Evolutionary conservation across 2,797 vertebrate species (phyloP).

Genomic region (Vespertilio murinus): DNA sequence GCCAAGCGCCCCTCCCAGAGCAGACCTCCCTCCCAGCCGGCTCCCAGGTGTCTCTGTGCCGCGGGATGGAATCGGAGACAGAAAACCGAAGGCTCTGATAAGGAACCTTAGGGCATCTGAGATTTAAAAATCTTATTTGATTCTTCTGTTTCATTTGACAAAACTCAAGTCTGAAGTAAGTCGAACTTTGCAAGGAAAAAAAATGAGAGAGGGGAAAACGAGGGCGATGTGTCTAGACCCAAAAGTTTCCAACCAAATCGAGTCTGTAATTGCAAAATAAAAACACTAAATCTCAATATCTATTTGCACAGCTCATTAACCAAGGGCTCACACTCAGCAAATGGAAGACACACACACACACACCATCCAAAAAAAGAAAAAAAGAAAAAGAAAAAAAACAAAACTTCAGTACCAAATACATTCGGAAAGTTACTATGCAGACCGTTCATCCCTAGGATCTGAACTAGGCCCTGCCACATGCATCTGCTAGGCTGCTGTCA

Average conservation of each 20-base stretch:
- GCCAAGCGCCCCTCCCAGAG: slow-evolving; percentile 27
- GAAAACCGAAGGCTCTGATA: neutral
- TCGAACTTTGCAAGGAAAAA: slow-evolving; percentile 51
- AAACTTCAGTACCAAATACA: slow-evolving; percentile 63
- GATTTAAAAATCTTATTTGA: slow-evolving; percentile 19
- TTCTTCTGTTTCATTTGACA: slow-evolving; percentile 54
- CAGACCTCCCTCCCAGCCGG: neutral
- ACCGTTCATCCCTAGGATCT: slow-evolving; percentile 36
- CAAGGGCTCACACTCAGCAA: slow-evolving; percentile 81
- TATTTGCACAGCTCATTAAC: slow-evolving; percentile 85
- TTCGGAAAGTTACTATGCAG: slow-evolving; percentile 79
- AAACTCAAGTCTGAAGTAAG: slow-evolving; percentile 61
- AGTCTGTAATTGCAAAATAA: slow-evolving; percentile 83
- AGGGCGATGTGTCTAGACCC: slow-evolving; percentile 69
- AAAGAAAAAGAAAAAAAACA: neutral
- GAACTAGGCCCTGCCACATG: neutral
- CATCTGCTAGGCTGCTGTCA: neutral
- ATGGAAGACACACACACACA: neutral
- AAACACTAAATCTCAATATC: slow-evolving; percentile 82
- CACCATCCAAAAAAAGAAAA: neutral
- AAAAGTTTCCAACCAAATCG: slow-evolving; percentile 81
- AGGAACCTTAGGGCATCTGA: neutral
- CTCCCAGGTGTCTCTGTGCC: neutral
- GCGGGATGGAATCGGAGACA: neutral
- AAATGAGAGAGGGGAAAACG: slow-evolving; percentile 30